Conservation (phyloP, 2,797 vertebrate genomes). For the Mus minutoides region DNA sequence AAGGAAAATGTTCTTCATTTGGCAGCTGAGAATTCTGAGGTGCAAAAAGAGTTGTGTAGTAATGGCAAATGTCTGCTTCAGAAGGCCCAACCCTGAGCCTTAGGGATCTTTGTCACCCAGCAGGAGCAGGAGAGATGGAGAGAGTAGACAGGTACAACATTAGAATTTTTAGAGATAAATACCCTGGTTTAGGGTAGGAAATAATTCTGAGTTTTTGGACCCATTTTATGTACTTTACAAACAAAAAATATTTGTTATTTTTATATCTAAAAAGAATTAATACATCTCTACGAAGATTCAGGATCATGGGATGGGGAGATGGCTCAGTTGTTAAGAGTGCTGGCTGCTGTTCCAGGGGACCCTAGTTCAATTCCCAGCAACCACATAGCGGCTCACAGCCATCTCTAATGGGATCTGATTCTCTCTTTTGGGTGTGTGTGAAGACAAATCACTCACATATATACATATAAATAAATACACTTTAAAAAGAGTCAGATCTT, state of each 20-base stretch:
- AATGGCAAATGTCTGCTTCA: neutral
- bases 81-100: neutral
- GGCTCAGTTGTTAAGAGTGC: neutral
- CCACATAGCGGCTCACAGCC: neutral
- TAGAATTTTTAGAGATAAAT: neutral
- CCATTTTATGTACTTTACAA: conserved; percentile 19
- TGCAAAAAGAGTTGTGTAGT: neutral
- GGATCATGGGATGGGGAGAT: neutral
- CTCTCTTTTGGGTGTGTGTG: neutral
- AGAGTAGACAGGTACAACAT: neutral
- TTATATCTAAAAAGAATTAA: conserved; percentile 30
- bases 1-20: conserved; percentile 5
- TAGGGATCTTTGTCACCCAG: neutral
- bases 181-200: neutral
- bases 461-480: neutral
- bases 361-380: neutral
- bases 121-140: neutral
- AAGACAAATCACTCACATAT: neutral
- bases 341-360: neutral
- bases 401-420: neutral
- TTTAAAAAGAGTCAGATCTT: neutral
- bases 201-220: conserved; percentile 5
- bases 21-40: neutral
- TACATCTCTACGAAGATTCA: neutral
- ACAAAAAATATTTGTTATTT: conserved; percentile 6